Evolutionary conservation across 2,113 vertebrate species (phyloP).

Genomic region (Actenoides hombroni): DNA sequence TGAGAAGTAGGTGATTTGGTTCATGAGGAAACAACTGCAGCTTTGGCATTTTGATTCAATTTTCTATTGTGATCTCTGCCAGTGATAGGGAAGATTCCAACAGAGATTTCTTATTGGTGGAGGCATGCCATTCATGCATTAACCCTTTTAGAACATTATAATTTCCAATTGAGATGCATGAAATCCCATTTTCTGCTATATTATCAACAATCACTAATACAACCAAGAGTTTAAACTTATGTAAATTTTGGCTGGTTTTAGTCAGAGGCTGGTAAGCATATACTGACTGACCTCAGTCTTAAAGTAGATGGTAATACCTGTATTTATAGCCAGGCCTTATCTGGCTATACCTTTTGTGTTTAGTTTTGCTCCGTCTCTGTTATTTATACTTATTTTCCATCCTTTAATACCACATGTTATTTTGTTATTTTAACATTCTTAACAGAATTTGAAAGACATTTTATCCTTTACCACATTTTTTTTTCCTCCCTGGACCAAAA

Average conservation of each 20-base stretch:
- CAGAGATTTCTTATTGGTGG: background rate
- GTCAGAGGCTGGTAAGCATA: background rate
- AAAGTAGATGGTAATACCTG: background rate
- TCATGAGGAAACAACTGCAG: background rate
- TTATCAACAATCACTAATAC: background rate
- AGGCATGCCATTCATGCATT: background rate
- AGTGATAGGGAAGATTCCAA: background rate
- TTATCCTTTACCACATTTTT: background rate
- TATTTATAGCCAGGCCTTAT: background rate
- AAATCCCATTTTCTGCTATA: background rate
- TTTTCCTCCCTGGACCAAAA: background rate
- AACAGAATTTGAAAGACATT: background rate
- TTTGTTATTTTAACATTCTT: background rate
- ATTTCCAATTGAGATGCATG: background rate
- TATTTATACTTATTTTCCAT: background rate
- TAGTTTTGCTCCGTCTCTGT: background rate
- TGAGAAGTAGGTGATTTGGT: background rate
- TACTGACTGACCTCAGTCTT: background rate
- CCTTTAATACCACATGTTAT: background rate
- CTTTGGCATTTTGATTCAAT: background rate
- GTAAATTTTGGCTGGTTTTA: background rate
- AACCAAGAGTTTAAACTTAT: background rate
- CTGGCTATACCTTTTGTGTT: background rate
- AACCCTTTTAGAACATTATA: background rate
- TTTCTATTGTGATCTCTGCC: background rate